These are phyloP conservation scores for Condylura cristata DNA, from an alignment of 2,113 vertebrate species.

Conservation along the genomic window DNA sequence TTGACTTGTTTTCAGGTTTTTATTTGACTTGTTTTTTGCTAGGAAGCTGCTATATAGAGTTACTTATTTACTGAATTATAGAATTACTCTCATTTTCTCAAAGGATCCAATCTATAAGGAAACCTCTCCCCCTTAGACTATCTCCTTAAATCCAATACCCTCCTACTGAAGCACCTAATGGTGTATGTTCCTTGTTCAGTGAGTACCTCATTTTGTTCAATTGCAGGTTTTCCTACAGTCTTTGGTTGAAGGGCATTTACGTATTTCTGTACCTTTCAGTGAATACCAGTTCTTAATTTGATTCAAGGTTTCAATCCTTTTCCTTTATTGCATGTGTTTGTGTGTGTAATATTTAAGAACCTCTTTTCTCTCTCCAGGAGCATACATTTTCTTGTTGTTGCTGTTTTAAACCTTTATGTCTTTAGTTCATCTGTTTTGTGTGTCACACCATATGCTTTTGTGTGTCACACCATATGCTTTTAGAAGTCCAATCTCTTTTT, in stretches of 20 bases:
- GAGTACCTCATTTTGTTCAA: background rate
- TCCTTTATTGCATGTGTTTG: background rate
- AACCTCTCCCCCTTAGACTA: background rate
- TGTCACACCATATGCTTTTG: background rate
- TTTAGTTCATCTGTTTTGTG: slow-evolving; percentile 12
- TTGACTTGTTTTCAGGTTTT: background rate
- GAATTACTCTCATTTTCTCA: background rate
- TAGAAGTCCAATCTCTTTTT: background rate
- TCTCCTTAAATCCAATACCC: background rate
- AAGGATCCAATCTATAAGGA: background rate
- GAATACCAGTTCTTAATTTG: background rate
- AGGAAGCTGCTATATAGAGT: background rate
- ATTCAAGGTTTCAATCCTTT: slow-evolving; percentile 10
- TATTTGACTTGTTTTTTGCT: background rate
- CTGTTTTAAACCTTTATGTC: background rate
- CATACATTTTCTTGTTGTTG: background rate
- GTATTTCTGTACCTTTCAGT: background rate
- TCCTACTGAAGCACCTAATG: background rate
- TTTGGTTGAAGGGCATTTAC: background rate
- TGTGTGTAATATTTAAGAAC: slow-evolving; percentile 6
- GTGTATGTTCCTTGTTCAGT: background rate
- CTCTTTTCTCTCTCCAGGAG: background rate
- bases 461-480: background rate
- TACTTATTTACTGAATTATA: background rate
- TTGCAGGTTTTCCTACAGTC: background rate